Conservation (phyloP, 1,140 invertebrate species). For the Marisa cornuarietis region DNA sequence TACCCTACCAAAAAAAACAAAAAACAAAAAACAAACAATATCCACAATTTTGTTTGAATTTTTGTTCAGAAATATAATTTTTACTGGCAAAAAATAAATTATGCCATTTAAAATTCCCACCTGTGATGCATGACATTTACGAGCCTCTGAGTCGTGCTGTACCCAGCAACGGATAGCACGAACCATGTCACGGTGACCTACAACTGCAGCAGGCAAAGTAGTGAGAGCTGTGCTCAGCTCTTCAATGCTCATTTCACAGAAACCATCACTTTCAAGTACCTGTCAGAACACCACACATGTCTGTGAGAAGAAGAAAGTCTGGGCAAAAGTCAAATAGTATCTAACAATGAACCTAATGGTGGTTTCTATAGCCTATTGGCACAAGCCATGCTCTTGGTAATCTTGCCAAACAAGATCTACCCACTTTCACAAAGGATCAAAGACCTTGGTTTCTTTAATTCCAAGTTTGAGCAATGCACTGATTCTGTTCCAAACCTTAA, state of each 20-base stretch:
- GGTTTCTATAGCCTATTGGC: too few species aligned
- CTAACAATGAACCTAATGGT: too few species aligned
- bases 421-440: too few species aligned
- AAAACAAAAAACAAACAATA: too few species aligned
- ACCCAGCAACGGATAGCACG: conserved; percentile 40
- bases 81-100: not conserved
- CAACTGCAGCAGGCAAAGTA: conserved; percentile 30
- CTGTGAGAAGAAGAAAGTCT: not conserved
- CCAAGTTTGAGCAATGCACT: too few species aligned
- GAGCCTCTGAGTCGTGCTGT: conserved; percentile 31
- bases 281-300: conserved; percentile 11
- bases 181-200: conserved; percentile 33
- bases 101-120: conserved; percentile 14
- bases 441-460: too few species aligned
- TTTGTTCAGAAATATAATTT: not conserved
- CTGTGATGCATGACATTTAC: conserved; percentile 34
- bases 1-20: too few species aligned
- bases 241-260: conserved; percentile 32
- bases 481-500: too few species aligned
- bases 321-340: too few species aligned
- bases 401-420: too few species aligned
- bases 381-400: too few species aligned
- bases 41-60: not conserved
- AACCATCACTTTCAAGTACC: conserved; percentile 39
- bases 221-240: conserved; percentile 29